These are phyloP conservation scores for Petromus typicus DNA, from an alignment of 2,113 vertebrate species.

Conservation along the genomic window DNA sequence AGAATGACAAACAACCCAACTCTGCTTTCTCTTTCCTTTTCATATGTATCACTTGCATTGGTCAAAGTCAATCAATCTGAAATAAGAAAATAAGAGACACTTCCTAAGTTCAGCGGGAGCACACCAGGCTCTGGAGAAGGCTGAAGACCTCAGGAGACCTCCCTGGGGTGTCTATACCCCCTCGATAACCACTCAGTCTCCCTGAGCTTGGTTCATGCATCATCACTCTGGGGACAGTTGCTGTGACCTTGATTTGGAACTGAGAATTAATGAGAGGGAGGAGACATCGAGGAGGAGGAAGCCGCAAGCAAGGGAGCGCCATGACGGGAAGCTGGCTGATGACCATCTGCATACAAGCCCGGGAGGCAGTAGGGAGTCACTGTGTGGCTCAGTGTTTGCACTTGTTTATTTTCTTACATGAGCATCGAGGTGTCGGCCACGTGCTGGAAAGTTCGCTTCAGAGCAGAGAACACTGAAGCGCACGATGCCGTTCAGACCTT, in stretches of 20 bases:
- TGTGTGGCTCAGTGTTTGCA: rapidly evolving
- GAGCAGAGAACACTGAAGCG: not conserved
- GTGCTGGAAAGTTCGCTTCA: not conserved
- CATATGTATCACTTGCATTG: not conserved
- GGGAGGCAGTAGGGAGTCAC: not conserved
- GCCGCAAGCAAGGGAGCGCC: rapidly evolving
- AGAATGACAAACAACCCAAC: not conserved
- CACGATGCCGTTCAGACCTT: too few species aligned
- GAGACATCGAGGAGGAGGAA: not conserved
- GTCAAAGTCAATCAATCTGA: not conserved
- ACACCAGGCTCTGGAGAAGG: not conserved
- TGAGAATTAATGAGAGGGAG: not conserved
- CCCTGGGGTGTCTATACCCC: rapidly evolving
- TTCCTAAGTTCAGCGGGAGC: not conserved
- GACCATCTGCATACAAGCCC: too few species aligned
- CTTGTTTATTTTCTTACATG: not conserved
- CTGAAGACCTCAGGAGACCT: not conserved
- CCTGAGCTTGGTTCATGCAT: rapidly evolving
- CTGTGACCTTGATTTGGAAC: not conserved
- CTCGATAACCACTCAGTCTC: rapidly evolving
- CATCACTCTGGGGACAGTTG: rapidly evolving
- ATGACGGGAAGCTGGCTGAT: rapidly evolving
- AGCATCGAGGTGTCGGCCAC: not conserved
- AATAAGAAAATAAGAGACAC: not conserved
- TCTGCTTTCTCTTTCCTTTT: not conserved